These are phyloP conservation scores for Saccostrea echinata DNA, from an alignment of 1,140 invertebrate genomes.

Conservation along the genomic window DNA sequence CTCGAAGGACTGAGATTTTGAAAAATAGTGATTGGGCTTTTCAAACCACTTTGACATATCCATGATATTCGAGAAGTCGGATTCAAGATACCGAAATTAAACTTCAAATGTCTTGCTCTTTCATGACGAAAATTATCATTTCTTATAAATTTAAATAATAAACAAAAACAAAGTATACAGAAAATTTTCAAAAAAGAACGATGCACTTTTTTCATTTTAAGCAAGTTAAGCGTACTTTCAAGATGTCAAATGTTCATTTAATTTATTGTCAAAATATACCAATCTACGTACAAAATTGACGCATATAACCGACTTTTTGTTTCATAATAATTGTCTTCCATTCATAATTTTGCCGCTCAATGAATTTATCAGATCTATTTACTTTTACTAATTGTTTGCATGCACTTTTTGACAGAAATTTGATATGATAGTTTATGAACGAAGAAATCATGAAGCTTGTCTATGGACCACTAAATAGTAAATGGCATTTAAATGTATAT, in stretches of 20 bases:
- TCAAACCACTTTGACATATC: no score
- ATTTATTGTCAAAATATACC: not conserved
- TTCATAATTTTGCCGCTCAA: not conserved
- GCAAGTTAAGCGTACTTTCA: not conserved
- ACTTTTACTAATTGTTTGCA: not conserved
- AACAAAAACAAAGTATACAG: no score
- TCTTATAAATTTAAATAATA: no score
- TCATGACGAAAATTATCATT: no score
- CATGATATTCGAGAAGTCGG: no score
- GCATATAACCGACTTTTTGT: constrained; percentile 1
- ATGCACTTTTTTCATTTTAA: not conserved
- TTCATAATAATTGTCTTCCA: not conserved
- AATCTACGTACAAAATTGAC: not conserved
- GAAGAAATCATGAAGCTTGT: not conserved
- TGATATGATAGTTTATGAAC: not conserved
- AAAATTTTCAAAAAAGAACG: not conserved
- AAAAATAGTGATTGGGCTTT: no score
- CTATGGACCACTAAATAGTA: no score
- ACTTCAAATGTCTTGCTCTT: no score
- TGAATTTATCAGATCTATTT: not conserved
- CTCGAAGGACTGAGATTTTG: no score
- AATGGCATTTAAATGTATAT: no score
- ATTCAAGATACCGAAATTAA: no score
- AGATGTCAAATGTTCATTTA: not conserved
- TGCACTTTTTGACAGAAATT: constrained; percentile 7